Base-by-base conservation (phyloP, 2,113 vertebrate species). In the Panurus biarmicus region DNA sequence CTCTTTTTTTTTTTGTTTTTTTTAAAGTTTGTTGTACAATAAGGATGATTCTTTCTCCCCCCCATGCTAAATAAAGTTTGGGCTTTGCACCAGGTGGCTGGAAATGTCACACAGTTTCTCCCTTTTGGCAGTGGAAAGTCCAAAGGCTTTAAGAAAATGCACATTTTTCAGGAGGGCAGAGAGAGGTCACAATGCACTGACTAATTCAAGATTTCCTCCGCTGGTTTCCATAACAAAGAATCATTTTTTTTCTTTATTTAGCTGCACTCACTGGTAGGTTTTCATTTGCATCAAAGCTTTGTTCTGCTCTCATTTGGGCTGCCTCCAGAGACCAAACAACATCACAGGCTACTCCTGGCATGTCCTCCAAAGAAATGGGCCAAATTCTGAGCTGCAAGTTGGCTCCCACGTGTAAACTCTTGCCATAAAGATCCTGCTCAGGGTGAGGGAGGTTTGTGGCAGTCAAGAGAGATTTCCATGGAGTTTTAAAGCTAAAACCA, bases 191-290 rank as follows among this genome's bases (percentile, higher is more conserved):
- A 54, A 96, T 95, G 94, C 95, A 88, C 95, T 97, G 95, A 97
- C 95, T 97, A 96, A 95, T 95, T 97, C 96, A 97, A 94, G 94
- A 96, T 97, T 97, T 94, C 96, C 95, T 96, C 76, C 24, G 21
- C 83, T 95, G 76, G 94, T 97, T 97, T 97, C 95, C 95, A 97
- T 93, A 94, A 96, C 91, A 95, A 96, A 96, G 96, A 89, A 89
- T 95, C 4, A 57, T 80, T 90, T 94, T 86, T 86, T 95, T 90
- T 88, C 92, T 96, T 96, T 97, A 94, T 96, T 96, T 96, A 96
- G 95, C 94, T 94, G 67, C 35, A 60, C 94, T 96, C 81, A 62
- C 85, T 96, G 74, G 73, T 92, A 89, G 89, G 93, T 92, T 96
- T 96, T 96, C 91, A 93, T 96, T 92, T 93, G 89, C 95, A 94